Conservation (phyloP, 2,888 invertebrate genomes). For the Pachycephus smyrnensis region DNA sequence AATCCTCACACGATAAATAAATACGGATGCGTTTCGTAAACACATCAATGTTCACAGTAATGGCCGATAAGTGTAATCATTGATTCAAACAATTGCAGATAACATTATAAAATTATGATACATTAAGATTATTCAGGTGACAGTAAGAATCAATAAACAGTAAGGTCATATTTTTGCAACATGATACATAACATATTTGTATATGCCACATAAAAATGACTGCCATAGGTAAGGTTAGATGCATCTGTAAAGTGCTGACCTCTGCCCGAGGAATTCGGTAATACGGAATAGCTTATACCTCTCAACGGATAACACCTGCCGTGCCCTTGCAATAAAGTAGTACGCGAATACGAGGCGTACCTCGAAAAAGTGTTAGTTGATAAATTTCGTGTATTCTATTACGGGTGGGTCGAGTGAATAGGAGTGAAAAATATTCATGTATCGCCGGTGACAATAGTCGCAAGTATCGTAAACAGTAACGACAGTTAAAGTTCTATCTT, state of each 20-base stretch:
- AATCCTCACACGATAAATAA: background rate
- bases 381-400: background rate
- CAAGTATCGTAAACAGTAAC: conserved; percentile 1
- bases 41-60: background rate
- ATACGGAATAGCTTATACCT: background rate
- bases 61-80: background rate
- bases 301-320: background rate
- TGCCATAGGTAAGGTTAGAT: background rate
- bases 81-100: background rate
- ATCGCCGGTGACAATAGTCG: background rate
- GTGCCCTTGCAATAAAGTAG: background rate
- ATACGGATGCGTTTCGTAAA: background rate
- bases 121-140: background rate
- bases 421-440: background rate
- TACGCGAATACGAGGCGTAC: background rate
- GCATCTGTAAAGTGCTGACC: background rate
- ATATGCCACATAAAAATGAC: background rate
- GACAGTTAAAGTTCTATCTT: background rate
- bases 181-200: background rate
- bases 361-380: background rate
- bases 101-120: background rate
- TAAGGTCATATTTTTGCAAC: background rate
- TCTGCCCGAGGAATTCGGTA: background rate
- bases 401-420: background rate
- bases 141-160: background rate